Evolutionary conservation across 2,797 vertebrate genomes (phyloP).

Genomic region (Capromys pilorides): DNA sequence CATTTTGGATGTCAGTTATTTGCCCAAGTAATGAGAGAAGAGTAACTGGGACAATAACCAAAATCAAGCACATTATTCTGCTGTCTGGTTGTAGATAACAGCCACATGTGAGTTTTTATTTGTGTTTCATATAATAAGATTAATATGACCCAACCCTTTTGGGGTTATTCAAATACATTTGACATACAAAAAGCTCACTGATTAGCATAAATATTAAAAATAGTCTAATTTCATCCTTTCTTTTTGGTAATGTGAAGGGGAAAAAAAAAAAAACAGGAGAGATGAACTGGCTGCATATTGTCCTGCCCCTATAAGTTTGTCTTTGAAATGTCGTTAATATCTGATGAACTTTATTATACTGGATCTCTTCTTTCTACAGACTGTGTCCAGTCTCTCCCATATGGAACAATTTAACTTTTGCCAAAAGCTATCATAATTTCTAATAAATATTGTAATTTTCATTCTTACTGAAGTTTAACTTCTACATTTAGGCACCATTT

Average conservation of each 20-base stretch:
- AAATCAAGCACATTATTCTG: neutral
- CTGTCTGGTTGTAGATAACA: neutral
- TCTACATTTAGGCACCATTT: neutral
- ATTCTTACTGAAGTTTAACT: neutral
- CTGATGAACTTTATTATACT: neutral
- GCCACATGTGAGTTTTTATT: no score
- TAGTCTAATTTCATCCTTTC: neutral
- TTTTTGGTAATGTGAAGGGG: neutral
- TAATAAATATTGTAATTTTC: neutral
- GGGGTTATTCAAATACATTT: neutral
- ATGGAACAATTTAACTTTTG: neutral
- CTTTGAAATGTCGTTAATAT: neutral
- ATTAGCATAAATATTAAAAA: neutral
- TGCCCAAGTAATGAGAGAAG: no score
- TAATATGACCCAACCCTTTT: neutral
- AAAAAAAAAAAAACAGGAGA: no score
- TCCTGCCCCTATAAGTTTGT: neutral
- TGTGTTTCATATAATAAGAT: neutral
- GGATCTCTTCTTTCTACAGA: neutral
- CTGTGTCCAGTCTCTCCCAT: neutral
- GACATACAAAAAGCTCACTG: neutral
- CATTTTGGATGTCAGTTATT: no score
- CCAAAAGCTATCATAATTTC: neutral
- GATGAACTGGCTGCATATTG: neutral
- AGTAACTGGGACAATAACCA: no score